A percentile compares a stretch with the other conserved stretches of the same genome.
Evolutionary conservation across 2,113 vertebrate species (phyloP).

Genomic region (Rhinoptilus africanus): DNA sequence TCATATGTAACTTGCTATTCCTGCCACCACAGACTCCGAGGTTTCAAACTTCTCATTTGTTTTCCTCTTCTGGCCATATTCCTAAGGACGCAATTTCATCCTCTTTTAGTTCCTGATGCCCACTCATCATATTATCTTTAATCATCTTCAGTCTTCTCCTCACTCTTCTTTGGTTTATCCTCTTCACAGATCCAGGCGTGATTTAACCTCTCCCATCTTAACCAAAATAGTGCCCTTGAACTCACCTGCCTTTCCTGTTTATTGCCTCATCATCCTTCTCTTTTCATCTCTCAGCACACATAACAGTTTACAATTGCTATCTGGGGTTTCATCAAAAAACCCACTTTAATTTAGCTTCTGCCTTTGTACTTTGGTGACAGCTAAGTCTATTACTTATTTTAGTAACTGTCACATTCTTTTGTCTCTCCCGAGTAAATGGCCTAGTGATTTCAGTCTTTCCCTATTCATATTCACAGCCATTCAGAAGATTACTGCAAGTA

Average conservation of each 20-base stretch:
- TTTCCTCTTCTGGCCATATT: background rate
- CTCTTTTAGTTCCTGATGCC: background rate
- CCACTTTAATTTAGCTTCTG: background rate
- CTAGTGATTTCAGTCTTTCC: background rate
- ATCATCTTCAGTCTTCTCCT: background rate
- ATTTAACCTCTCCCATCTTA: background rate
- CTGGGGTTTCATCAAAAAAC: background rate
- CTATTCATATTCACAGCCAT: background rate
- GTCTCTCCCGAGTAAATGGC: background rate
- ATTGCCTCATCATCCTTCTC: background rate
- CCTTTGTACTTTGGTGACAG: background rate
- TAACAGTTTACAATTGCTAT: background rate
- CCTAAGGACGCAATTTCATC: background rate
- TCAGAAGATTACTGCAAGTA: background rate
- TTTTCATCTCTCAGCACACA: background rate
- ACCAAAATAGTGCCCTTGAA: background rate
- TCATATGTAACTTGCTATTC: background rate
- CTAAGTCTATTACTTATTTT: background rate
- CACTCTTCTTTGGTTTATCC: background rate
- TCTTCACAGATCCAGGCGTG: background rate
- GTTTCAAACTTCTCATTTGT: background rate
- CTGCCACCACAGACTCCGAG: background rate
- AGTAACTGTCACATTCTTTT: background rate
- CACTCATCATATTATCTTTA: background rate
- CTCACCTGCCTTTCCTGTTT: background rate